These are phyloP conservation scores for Drosophila leonis DNA, from an alignment of 2,888 invertebrate species.

Conservation along the genomic window DNA sequence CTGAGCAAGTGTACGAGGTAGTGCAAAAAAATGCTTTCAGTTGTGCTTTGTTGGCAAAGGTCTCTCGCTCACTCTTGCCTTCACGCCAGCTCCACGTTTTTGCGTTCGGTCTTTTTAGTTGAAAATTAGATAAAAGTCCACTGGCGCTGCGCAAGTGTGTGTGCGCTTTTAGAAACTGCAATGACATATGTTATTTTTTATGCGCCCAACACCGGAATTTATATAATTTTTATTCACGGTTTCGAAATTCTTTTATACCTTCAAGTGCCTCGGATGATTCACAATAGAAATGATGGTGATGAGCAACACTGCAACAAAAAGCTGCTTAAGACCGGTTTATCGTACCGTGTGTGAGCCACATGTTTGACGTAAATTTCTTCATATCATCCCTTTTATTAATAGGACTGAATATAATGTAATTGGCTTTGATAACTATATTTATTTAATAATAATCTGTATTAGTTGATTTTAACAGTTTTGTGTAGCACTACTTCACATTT, in stretches of 20 bases:
- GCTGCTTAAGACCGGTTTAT: slow-evolving; percentile 1
- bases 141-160: slow-evolving; percentile 53
- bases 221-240: slow-evolving; percentile 64
- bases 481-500: background rate
- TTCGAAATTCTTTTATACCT: slow-evolving; percentile 63
- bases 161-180: slow-evolving; percentile 78
- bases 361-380: background rate
- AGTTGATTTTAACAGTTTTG: background rate
- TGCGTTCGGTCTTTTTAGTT: slow-evolving; percentile 10
- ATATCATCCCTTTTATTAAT: background rate
- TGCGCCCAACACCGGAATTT: slow-evolving; percentile 41
- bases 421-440: background rate
- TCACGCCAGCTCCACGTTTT: slow-evolving; percentile 60
- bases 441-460: background rate
- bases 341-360: slow-evolving; percentile 15
- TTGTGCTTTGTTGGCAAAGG: slow-evolving; percentile 67
- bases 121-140: slow-evolving; percentile 34
- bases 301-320: slow-evolving; percentile 38
- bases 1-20: background rate
- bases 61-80: slow-evolving; percentile 31
- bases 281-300: slow-evolving; percentile 41
- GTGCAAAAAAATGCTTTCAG: slow-evolving; percentile 48
- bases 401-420: background rate
- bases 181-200: slow-evolving; percentile 72
- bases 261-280: slow-evolving; percentile 53